These are phyloP conservation scores for Anisognathus igniventris DNA, from an alignment of 2,797 vertebrate genomes.

Conservation along the genomic window DNA sequence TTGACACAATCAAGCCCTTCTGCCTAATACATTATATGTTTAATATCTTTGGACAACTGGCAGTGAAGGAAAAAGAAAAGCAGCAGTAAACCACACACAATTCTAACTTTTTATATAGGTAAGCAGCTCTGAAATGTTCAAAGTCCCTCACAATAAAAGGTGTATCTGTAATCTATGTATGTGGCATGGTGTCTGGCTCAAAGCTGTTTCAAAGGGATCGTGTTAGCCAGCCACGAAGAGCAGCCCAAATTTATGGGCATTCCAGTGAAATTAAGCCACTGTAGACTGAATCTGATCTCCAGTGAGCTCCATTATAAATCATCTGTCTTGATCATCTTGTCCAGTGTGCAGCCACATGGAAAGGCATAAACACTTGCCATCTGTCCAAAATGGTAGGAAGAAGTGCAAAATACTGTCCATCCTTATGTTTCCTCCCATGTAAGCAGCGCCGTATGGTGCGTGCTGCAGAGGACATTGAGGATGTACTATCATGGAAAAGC, in stretches of 20 bases:
- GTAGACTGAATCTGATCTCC: not conserved
- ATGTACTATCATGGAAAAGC: not conserved
- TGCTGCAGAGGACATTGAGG: not conserved
- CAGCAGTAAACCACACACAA: fast-evolving
- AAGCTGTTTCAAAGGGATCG: not conserved
- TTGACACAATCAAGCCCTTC: not conserved
- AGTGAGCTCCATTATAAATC: slow-evolving; percentile 38
- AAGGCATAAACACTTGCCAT: slow-evolving; percentile 52
- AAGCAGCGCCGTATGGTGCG: not conserved
- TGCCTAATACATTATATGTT: not conserved
- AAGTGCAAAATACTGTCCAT: not conserved
- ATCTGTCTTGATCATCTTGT: slow-evolving; percentile 48
- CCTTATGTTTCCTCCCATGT: not conserved
- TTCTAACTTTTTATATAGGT: not conserved
- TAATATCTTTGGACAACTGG: not conserved
- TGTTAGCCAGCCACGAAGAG: not conserved
- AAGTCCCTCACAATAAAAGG: not conserved
- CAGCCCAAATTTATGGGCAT: not conserved
- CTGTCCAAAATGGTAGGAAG: slow-evolving; percentile 44
- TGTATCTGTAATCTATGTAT: not conserved
- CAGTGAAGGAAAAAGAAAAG: not conserved
- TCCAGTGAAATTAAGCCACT: slow-evolving; percentile 14
- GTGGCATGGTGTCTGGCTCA: not conserved
- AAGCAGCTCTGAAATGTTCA: not conserved
- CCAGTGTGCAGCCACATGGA: slow-evolving; percentile 18